Evolutionary conservation across 2,113 vertebrate species (phyloP), one percentile per base, ranked within the genome.

Genomic region (Thamnaconus septentrionalis): DNA sequence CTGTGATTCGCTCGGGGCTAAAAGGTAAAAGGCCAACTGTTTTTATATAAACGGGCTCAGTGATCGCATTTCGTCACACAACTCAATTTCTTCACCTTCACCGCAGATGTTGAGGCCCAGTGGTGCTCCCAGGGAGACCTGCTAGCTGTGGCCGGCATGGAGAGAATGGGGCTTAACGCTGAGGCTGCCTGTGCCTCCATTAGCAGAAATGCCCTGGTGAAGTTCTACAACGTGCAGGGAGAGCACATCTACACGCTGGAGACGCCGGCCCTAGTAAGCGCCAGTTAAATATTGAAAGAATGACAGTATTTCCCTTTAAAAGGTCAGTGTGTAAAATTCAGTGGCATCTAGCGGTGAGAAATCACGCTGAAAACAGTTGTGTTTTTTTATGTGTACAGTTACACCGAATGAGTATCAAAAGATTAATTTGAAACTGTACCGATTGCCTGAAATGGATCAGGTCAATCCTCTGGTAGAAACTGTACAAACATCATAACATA

Each of bases 61-160:
- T 53, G 0, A 60, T 58, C 7, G 3, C 8, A 11, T 43, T 3
- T 53, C 12, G 12, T 42, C 31, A 42, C 43, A 41, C 48, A n/a
- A 59, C 6, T 2, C 42, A 9, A 53, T 39, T 53, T 52, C 4
- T 7, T 4, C 5, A 39, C 6, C 8, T 11, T 68, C 1, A 88
- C 80, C 78, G 40, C 90, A 99, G 97, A 99, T 86, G 95, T 98
- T 66, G 96, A 98, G 73, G 95, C 94, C 6, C 97, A 98, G 91
- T 99, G 97, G 97, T 98, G 96, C 79, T 96, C 96, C 0, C 95
- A 98, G 88, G 97, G 97, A 71, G 96, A 99, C 78, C 92, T 99
- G 44, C 88, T 99, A 82, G 97, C 97, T 3, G 97, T 98, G 49
- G 96, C 97, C 61, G 97, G 97, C 10, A 94, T 98, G 93, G 97